Evolutionary conservation across 2,888 invertebrate species (phyloP), one percentile per base, ranked within the genome.

Genomic region (Epirrhoe tristata): DNA sequence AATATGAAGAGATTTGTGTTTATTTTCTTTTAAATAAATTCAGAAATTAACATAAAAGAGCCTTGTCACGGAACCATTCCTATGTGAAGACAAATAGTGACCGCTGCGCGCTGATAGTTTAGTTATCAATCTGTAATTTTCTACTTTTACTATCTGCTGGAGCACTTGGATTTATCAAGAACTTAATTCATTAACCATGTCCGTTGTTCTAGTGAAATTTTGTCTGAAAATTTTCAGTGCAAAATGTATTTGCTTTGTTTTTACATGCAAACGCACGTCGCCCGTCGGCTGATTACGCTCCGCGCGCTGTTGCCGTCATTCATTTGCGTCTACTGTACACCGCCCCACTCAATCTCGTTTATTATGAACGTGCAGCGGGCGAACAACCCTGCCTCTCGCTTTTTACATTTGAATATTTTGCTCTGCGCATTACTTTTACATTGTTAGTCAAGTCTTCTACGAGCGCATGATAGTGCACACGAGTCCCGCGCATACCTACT

Each of bases 301-400:
- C 79, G 81, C 81, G 79, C 85, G 81, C 82, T 84, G 86, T 87
- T 84, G 81, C 86, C 84, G 91, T 89, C 91, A 89, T 90, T 92
- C 91, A 91, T 91, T 92, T 89, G 86, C 83, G 86, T 86, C 85
- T 85, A 81, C 75, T 74, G 82, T 77, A 81, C 88, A 82, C 83
- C 86, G 85, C 88, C 88, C 88, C 85, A 87, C 90, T 91, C 91
- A 90, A 90, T 91, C 89, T 90, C 88, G 88, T 91, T 90, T 88
- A 91, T 92, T 90, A 91, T 88, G 87, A 88, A 88, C 90, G 86
- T 85, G 88, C 88, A 87, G 75, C 85, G 80, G 78, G 80, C 83
- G 74, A 76, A 74, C 77, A 78, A 70, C 76, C 79, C 84, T 80
- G 82, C 83, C 83, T 81, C 85, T 82, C 82, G 82, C 81, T 86